These are phyloP conservation scores for Pomacea canaliculata DNA, from an alignment of 2,888 invertebrate genomes.

Conservation along the genomic window DNA sequence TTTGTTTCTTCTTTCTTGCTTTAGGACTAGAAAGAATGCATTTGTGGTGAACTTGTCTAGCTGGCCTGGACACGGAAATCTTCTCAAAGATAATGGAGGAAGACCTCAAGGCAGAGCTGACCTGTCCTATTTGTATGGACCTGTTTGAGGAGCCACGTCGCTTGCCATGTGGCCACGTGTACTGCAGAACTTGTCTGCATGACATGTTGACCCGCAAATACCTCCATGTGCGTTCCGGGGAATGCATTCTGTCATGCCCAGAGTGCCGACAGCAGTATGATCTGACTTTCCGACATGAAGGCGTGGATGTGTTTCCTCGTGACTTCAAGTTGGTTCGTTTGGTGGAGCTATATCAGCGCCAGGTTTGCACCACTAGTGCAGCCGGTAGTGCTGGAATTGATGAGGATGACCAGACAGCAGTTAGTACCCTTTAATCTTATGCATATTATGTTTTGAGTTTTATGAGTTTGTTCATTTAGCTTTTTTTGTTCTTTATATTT, in stretches of 20 bases:
- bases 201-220: conserved; percentile 34
- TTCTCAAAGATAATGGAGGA: conserved; percentile 19
- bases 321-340: conserved; percentile 33
- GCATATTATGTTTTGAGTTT: neutral
- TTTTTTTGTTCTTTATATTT: no score
- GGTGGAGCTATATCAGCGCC: conserved; percentile 27
- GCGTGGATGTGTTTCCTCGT: conserved; percentile 29
- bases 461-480: neutral
- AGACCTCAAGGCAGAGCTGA: conserved; percentile 37
- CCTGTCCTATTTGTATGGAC: conserved; percentile 43
- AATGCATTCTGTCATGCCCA: conserved; percentile 29
- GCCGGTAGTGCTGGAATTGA: neutral
- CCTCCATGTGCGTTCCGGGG: conserved; percentile 17
- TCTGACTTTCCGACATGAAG: conserved; percentile 18
- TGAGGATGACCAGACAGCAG: conserved; percentile 18
- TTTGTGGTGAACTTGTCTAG: no score
- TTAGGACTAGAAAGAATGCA: no score
- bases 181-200: conserved; percentile 38
- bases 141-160: conserved; percentile 38
- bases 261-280: conserved; percentile 30
- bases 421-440: neutral
- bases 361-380: neutral
- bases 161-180: conserved; percentile 40
- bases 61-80: neutral
- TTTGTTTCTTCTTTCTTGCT: no score